Evolutionary conservation across 2,888 invertebrate genomes (phyloP).

Genomic region (Deroplatys truncata): DNA sequence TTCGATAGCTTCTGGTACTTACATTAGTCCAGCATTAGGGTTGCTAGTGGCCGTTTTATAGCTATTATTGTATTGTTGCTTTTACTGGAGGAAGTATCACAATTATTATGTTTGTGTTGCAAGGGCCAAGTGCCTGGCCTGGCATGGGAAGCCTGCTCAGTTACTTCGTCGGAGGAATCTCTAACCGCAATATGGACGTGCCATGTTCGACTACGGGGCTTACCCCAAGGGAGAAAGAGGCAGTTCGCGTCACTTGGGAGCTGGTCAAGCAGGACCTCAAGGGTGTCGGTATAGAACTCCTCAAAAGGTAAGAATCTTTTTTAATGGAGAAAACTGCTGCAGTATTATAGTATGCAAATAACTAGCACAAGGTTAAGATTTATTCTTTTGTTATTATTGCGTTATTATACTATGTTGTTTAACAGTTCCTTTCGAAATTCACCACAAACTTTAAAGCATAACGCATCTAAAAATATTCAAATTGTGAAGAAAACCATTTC

Average conservation of each 20-base stretch:
- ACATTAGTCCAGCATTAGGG: too few species aligned
- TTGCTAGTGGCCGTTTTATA: too few species aligned
- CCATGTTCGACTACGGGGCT: slow-evolving; percentile 45
- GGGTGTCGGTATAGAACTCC: slow-evolving; percentile 45
- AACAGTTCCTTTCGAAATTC: too few species aligned
- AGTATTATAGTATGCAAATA: neutral
- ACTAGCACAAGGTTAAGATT: neutral
- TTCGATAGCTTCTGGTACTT: too few species aligned
- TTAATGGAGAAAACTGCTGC: too few species aligned
- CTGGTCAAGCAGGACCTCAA: slow-evolving; percentile 46
- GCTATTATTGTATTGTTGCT: too few species aligned
- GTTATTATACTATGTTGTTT: too few species aligned
- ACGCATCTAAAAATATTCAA: too few species aligned
- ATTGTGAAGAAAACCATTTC: too few species aligned
- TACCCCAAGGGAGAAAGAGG: slow-evolving; percentile 45
- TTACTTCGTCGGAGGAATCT: slow-evolving; percentile 5
- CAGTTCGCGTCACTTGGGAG: slow-evolving; percentile 47
- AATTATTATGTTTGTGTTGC: neutral
- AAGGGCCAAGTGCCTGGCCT: neutral
- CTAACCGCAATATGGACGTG: slow-evolving; percentile 16
- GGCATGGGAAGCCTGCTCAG: slow-evolving; percentile 29
- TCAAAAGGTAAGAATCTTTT: slow-evolving; percentile 43
- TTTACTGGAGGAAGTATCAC: too few species aligned
- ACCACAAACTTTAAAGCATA: too few species aligned
- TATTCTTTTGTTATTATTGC: too few species aligned